phyloP scores from a whole-genome alignment of 2,797 vertebrate genomes.

The Pipistrellus pygmaeus region DNA sequence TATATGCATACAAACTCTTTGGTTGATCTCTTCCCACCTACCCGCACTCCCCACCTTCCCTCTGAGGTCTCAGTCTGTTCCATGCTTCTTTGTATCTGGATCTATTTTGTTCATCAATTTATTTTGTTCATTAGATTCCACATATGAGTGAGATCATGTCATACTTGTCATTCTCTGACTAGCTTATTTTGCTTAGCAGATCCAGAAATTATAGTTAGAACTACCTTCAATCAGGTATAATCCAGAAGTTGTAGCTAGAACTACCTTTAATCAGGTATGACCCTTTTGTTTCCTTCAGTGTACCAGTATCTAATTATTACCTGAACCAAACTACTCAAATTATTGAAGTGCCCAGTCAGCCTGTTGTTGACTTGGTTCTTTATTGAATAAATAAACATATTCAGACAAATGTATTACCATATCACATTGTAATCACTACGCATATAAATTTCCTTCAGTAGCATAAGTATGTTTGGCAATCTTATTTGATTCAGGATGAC shows the following conservation, averaged over 20 bases:
- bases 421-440: background rate
- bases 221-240: no score
- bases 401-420: background rate
- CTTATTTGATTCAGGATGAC: background rate
- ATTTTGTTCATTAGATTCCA: no score
- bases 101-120: no score
- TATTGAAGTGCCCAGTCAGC: background rate
- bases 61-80: no score
- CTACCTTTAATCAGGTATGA: background rate
- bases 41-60: no score
- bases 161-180: background rate
- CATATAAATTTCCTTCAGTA: background rate
- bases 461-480: conserved; percentile 3
- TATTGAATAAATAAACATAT: background rate
- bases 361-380: background rate
- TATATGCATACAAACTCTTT: no score
- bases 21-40: no score
- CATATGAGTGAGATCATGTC: background rate
- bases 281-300: background rate
- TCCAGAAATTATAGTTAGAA: no score
- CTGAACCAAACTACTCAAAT: background rate
- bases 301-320: background rate
- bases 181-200: no score
- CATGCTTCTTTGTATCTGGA: no score
- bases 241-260: no score